These are phyloP conservation scores for Oegoconia quadripuncta DNA, from an alignment of 2,888 invertebrate species.

Conservation along the genomic window DNA sequence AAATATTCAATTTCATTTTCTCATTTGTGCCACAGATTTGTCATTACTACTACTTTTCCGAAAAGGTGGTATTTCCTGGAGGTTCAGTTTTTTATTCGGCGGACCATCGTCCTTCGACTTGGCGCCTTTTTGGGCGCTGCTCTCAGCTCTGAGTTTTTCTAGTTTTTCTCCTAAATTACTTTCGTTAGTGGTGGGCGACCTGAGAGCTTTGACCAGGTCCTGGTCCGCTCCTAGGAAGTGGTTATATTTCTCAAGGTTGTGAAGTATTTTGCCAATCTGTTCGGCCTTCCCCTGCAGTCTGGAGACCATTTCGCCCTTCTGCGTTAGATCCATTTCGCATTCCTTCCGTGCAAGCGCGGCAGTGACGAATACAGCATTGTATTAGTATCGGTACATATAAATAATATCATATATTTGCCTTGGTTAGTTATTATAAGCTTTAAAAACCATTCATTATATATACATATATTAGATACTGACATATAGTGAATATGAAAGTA, in stretches of 20 bases:
- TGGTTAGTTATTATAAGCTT: conserved; percentile 14
- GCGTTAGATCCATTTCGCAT: conserved; percentile 96
- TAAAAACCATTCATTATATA: conserved; percentile 7
- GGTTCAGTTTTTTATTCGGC: conserved; percentile 72
- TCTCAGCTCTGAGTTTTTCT: conserved; percentile 60
- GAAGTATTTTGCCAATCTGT: conserved; percentile 95
- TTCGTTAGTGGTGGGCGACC: conserved; percentile 68
- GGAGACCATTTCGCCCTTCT: conserved; percentile 97
- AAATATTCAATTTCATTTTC: conserved; percentile 27
- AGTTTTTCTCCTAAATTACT: conserved; percentile 56
- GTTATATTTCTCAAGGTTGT: conserved; percentile 93
- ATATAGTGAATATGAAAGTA: too few species aligned
- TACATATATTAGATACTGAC: conserved; percentile 12
- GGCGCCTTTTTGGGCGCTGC: conserved; percentile 60
- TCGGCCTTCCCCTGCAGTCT: conserved; percentile 96
- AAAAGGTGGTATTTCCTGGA: conserved; percentile 78
- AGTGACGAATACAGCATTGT: conserved; percentile 66
- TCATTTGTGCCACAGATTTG: conserved; percentile 37
- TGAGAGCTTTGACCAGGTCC: conserved; percentile 70
- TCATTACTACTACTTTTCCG: conserved; percentile 53
- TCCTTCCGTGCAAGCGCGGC: conserved; percentile 83
- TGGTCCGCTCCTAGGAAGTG: conserved; percentile 83
- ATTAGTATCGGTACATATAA: conserved; percentile 54
- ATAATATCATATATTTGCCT: conserved; percentile 20
- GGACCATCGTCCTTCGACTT: conserved; percentile 77